These are phyloP conservation scores for Bryconaethiops microstoma DNA, from an alignment of 2,797 vertebrate species.

Conservation along the genomic window DNA sequence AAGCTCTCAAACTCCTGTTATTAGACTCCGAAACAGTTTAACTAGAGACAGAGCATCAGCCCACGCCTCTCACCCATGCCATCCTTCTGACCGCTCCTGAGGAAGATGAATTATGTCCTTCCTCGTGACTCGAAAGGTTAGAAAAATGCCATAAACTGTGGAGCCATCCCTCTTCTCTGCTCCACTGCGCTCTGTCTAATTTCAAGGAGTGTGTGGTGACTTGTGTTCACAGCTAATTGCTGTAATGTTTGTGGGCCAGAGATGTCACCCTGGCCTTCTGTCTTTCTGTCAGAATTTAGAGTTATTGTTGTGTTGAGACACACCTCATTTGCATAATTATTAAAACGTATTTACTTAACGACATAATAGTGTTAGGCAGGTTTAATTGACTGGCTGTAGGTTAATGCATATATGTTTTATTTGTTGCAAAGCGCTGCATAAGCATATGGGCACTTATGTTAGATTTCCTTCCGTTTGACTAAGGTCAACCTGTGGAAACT, in stretches of 20 bases:
- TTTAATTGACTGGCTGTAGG: neutral
- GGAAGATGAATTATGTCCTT: slow-evolving; percentile 66
- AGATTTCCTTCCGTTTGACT: no score
- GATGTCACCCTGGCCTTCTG: slow-evolving; percentile 25
- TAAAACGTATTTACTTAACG: neutral
- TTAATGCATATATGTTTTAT: no score
- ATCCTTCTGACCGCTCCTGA: slow-evolving; percentile 19
- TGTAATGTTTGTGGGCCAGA: slow-evolving; percentile 36
- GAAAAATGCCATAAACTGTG: slow-evolving; percentile 58
- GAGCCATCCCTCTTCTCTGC: slow-evolving; percentile 65
- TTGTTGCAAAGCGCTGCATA: no score
- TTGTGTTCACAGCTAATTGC: slow-evolving; percentile 65
- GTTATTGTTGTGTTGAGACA: neutral
- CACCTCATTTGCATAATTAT: neutral
- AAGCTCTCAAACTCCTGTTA: neutral
- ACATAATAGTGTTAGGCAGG: neutral
- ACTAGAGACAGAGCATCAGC: neutral
- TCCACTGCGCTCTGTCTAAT: slow-evolving; percentile 56
- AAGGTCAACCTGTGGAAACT: no score
- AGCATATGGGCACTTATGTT: no score
- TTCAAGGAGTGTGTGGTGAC: slow-evolving; percentile 56
- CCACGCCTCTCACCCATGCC: neutral
- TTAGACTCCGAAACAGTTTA: neutral
- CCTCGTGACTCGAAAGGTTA: slow-evolving; percentile 59
- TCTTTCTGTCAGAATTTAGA: slow-evolving; percentile 28